These are phyloP conservation scores for Microchrysa polita DNA, from an alignment of 2,888 invertebrate species.

Conservation along the genomic window DNA sequence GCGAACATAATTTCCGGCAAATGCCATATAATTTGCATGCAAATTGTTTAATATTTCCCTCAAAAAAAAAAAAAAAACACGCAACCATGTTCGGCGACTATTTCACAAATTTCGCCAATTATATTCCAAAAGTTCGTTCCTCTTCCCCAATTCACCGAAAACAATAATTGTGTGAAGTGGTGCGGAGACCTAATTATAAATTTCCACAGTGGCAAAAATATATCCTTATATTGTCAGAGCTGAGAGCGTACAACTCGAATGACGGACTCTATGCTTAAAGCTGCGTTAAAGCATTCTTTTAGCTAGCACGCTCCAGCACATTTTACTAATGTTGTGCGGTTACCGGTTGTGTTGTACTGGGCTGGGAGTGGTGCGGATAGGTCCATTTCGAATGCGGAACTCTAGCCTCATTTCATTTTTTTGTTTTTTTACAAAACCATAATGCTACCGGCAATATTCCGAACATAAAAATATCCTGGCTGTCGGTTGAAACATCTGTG, in stretches of 20 bases:
- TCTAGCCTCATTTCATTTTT: slow-evolving; percentile 11
- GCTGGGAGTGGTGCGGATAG: slow-evolving; percentile 24
- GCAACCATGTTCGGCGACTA: too few species aligned
- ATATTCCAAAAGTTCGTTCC: too few species aligned
- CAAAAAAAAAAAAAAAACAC: too few species aligned
- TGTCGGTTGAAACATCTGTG: slow-evolving; percentile 28
- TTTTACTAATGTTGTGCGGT: slow-evolving; percentile 4
- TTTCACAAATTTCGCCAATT: too few species aligned
- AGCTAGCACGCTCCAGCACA: slow-evolving; percentile 6
- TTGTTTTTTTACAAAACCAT: slow-evolving; percentile 17
- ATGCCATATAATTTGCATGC: too few species aligned
- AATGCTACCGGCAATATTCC: slow-evolving; percentile 7
- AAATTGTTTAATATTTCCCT: too few species aligned
- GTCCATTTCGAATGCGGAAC: neutral
- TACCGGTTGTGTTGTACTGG: too few species aligned
- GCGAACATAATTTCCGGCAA: too few species aligned
- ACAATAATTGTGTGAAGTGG: too few species aligned
- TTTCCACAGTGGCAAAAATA: neutral
- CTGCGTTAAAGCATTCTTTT: too few species aligned
- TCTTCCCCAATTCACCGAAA: too few species aligned
- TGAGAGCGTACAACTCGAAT: neutral
- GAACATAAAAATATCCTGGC: slow-evolving; percentile 3
- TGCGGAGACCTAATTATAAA: slow-evolving; percentile 25
- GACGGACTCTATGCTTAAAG: slow-evolving; percentile 5
- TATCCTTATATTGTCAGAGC: neutral